These are phyloP conservation scores for Furcula furcula DNA, from an alignment of 2,888 invertebrate genomes.

Conservation along the genomic window DNA sequence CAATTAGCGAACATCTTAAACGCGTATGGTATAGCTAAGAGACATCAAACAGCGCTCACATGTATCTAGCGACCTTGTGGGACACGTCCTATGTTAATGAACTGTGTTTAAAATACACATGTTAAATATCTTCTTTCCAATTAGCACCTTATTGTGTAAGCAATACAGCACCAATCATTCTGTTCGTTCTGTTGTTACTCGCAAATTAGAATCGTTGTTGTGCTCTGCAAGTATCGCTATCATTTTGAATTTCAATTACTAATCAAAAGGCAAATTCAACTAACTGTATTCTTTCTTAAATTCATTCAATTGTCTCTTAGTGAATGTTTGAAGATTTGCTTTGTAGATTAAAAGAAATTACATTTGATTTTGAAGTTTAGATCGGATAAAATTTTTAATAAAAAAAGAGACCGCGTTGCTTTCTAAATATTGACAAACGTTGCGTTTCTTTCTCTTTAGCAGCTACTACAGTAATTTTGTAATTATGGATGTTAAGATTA, in stretches of 20 bases:
- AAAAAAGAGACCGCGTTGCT: too few relatives aligned
- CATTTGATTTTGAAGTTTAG: too few relatives aligned
- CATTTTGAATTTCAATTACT: neutral
- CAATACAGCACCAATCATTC: slow-evolving; percentile 21
- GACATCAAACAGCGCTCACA: slow-evolving; percentile 3
- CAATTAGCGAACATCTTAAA: neutral
- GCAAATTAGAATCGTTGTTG: neutral
- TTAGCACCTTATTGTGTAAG: slow-evolving; percentile 47
- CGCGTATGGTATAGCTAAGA: neutral
- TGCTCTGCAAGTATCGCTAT: neutral
- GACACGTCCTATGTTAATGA: slow-evolving; percentile 48
- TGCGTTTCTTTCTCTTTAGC: too few relatives aligned
- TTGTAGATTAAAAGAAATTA: neutral
- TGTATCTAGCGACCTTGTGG: slow-evolving; percentile 41
- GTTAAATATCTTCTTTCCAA: slow-evolving; percentile 40
- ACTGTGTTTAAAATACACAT: slow-evolving; percentile 31
- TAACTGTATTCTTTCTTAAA: neutral
- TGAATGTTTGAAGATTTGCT: neutral
- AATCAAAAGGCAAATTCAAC: neutral
- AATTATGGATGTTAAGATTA: too few relatives aligned
- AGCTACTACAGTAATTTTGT: too few relatives aligned
- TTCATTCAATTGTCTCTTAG: neutral
- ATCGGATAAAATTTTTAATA: too few relatives aligned
- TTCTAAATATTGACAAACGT: too few relatives aligned
- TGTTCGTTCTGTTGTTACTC: slow-evolving; percentile 6